These are phyloP conservation scores for Cheilosia soror DNA, from an alignment of 2,888 invertebrate species.

Conservation along the genomic window DNA sequence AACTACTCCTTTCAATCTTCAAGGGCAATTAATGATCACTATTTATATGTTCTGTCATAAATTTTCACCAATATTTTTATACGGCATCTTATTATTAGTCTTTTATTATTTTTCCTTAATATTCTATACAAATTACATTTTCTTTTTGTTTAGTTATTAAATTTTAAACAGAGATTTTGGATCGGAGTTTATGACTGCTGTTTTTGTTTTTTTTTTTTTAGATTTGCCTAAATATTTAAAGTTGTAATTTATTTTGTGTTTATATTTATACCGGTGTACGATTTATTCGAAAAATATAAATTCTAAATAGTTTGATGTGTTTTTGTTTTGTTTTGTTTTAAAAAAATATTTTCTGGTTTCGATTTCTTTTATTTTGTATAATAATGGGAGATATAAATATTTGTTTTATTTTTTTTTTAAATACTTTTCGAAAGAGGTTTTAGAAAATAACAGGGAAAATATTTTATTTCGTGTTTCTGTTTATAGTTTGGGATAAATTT, in stretches of 20 bases:
- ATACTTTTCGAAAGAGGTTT: slow-evolving; percentile 61
- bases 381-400: slow-evolving; percentile 47
- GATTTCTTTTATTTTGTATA: slow-evolving; percentile 36
- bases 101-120: slow-evolving; percentile 20
- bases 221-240: slow-evolving; percentile 62
- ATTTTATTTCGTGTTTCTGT: slow-evolving; percentile 34
- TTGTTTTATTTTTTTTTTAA: slow-evolving; percentile 3
- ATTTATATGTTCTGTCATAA: no score
- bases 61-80: neutral
- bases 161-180: slow-evolving; percentile 62
- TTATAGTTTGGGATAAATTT: slow-evolving; percentile 27
- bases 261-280: slow-evolving; percentile 63
- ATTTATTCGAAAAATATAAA: slow-evolving; percentile 74
- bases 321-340: slow-evolving; percentile 38
- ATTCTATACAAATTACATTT: slow-evolving; percentile 23
- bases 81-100: neutral
- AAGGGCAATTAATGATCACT: neutral
- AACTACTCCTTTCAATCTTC: no score
- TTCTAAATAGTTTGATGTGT: slow-evolving; percentile 58
- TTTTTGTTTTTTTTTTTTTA: slow-evolving; percentile 19
- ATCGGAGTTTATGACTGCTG: slow-evolving; percentile 69
- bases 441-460: slow-evolving; percentile 57
- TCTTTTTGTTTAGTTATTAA: slow-evolving; percentile 15
- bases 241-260: slow-evolving; percentile 24
- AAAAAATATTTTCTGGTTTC: slow-evolving; percentile 58